Conservation (phyloP, 2,888 invertebrate species). For the Drosophila pseudotalamancana region DNA sequence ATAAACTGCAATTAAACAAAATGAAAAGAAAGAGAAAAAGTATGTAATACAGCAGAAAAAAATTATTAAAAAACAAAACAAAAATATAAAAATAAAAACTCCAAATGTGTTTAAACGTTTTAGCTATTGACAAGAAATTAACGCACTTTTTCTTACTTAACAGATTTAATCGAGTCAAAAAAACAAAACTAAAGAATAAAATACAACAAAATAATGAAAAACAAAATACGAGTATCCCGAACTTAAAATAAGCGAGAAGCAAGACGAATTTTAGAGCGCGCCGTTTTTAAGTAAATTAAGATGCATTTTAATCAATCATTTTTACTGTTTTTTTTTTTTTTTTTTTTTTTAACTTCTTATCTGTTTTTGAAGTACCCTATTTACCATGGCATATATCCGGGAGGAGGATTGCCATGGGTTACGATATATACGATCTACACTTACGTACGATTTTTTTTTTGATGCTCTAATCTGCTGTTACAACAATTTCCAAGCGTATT, state of each 20-base stretch:
- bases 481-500: constrained; percentile 49
- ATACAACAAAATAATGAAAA: constrained; percentile 6
- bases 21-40: constrained; percentile 16
- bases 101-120: constrained; percentile 56
- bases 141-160: constrained; percentile 66
- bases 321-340: constrained; percentile 11
- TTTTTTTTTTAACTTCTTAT: constrained; percentile 4
- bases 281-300: constrained; percentile 56
- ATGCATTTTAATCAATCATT: constrained; percentile 35
- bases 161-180: constrained; percentile 44
- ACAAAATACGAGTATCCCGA: constrained; percentile 14
- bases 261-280: constrained; percentile 50
- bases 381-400: not conserved
- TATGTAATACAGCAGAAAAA: constrained; percentile 35
- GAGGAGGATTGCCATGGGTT: not conserved
- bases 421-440: not conserved
- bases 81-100: constrained; percentile 4
- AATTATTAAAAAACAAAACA: not conserved
- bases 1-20: constrained; percentile 53
- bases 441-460: constrained; percentile 7
- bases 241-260: constrained; percentile 40
- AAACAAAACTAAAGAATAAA: constrained; percentile 9
- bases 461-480: constrained; percentile 33
- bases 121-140: constrained; percentile 53
- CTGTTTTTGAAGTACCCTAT: constrained; percentile 12